These are phyloP conservation scores for Sylvietta virens DNA, from an alignment of 2,113 vertebrate genomes.

Conservation along the genomic window DNA sequence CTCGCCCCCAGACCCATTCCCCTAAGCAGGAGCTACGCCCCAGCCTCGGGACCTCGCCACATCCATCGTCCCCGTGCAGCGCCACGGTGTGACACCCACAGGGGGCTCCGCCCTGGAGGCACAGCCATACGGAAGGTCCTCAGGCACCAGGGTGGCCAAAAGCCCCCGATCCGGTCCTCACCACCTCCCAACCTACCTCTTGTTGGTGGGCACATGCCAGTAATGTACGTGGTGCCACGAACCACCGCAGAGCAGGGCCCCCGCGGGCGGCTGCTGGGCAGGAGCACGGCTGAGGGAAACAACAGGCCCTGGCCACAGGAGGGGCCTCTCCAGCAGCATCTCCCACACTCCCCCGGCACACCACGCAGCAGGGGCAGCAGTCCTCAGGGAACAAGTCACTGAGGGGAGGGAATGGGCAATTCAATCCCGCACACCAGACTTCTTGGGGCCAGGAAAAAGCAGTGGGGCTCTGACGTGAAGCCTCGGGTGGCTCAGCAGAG, in stretches of 20 bases:
- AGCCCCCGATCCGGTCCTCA: not conserved
- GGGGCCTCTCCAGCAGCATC: not conserved
- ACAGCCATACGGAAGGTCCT: accelerated
- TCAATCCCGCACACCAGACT: not conserved
- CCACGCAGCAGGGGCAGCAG: accelerated
- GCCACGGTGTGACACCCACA: accelerated
- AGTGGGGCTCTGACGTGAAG: not conserved
- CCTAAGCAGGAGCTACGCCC: accelerated
- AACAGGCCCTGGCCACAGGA: accelerated
- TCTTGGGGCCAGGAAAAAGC: not conserved
- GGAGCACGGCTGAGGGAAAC: not conserved
- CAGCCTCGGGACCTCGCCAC: not conserved
- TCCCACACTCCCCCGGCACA: accelerated
- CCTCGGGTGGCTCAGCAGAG: accelerated
- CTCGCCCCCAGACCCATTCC: accelerated
- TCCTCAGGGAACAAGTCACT: accelerated
- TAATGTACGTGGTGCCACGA: accelerated
- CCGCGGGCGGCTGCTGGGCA: accelerated
- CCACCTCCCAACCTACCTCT: accelerated
- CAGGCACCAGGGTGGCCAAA: not conserved
- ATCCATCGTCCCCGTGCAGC: accelerated
- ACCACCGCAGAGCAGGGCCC: accelerated
- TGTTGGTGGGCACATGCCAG: accelerated
- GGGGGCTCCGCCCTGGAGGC: accelerated
- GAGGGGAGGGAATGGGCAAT: not conserved